Base-by-base conservation (phyloP, 2,113 vertebrate species). In the Esox niger region DNA sequence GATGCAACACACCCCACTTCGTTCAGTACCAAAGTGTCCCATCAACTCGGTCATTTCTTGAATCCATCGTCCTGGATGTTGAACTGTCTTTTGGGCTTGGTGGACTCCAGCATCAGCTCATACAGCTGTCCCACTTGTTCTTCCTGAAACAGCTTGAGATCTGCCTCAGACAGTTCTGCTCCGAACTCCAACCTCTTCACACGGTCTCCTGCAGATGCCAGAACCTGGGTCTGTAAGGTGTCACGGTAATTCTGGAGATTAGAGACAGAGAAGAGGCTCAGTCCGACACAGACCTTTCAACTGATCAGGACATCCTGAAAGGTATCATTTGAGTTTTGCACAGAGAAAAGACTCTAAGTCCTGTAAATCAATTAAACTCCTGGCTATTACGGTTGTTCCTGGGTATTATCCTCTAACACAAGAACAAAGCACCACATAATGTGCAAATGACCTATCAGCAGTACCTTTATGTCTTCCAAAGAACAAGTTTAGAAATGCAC, bases 41-140 rank as follows among this genome's bases (percentile, higher is more conserved):
- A 20, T 9, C 62, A 6, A n/a, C 3, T 25, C n/a, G 17, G 23
- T 88, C 77, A 90, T 56, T 88, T 84, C 52, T 71, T 64, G 1
- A 52, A 20, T 0, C 26, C 33, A 23, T 93, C 90, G 61, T 93
- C 91, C 49, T 89, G 88, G 82, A 94, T 69, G 35, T 87, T 68
- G 68, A 92, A 91, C 79, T 95, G 93, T 68, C 73, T 82, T 70
- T 80, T 93, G 73, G 93, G 88, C 84, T 96, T 98, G 69, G 92
- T 95, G 64, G 95, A 81, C 60, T 97, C 95, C 0, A 91, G 86
- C 96, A 98, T 96, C 65, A 98, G 91, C 76, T 97, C 92, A 35
- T 94, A 93, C 73, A 98, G 87, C 68, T 97, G 95, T 56, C 94
- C 92, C 2, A 98, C 89, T 72, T 98, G 96, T 17, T 96, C 94